These are phyloP conservation scores for Electrophaes corylata DNA, from an alignment of 2,888 invertebrate species.

Conservation along the genomic window DNA sequence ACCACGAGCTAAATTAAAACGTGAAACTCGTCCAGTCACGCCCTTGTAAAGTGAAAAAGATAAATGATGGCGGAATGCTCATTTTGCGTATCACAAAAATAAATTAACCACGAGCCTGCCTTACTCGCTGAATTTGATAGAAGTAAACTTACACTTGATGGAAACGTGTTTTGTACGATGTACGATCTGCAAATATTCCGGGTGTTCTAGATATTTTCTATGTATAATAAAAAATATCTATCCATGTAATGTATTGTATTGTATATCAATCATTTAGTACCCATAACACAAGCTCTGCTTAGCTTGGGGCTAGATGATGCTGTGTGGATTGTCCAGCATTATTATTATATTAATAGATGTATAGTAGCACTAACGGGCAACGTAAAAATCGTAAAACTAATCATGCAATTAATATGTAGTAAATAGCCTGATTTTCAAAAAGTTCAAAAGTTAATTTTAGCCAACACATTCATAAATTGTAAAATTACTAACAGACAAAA, in stretches of 20 bases:
- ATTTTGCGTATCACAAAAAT: conserved; percentile 63
- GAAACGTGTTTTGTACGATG: background rate
- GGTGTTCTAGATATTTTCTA: no score
- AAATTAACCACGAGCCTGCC: conserved; percentile 55
- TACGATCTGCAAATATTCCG: background rate
- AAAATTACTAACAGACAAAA: background rate
- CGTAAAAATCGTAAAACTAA: no score
- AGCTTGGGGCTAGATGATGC: no score
- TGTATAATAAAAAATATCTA: no score
- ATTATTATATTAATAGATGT: no score
- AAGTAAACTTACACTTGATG: background rate
- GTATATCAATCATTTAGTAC: no score
- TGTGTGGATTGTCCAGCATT: no score
- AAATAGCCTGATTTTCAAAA: background rate
- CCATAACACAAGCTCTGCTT: no score
- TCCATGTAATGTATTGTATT: no score
- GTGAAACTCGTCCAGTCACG: conserved; percentile 65
- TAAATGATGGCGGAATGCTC: conserved; percentile 62
- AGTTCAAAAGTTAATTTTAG: background rate
- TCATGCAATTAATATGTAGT: no score
- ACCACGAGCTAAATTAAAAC: conserved; percentile 67
- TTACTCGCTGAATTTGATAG: conserved; percentile 17
- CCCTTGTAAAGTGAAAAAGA: conserved; percentile 72
- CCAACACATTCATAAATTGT: no score
- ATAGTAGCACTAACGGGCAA: no score